Evolutionary conservation across 1,140 invertebrate genomes (phyloP), one percentile per base, ranked within the genome.

Genomic region (Megalonaias nervosa): DNA sequence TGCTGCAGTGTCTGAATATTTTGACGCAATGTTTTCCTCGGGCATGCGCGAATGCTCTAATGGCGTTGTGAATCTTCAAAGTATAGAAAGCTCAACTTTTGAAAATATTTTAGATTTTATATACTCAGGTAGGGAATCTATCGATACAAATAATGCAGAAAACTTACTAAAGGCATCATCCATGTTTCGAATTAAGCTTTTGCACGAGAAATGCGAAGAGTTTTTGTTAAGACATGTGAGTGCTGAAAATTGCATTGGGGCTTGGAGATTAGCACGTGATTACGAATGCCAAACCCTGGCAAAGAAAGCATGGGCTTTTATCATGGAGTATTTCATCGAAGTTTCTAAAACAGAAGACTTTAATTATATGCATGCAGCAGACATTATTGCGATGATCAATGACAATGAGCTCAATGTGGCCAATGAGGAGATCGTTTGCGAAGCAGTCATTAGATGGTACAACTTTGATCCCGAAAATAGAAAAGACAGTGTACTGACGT

Each of bases 361-460:
- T 62, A 75, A 77, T 56, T 81, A 67, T 64, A 26, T 86, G 26
- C 83, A 85, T 61, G 80, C 74, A 19, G 84, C 84, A 17, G 86
- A 87, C 60, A 75, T 87, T 59, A 77, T 80, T 21, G 69, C 79
- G 31, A 84, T 87, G 23, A 84, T 86, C 23, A 83, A 81, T 26
- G 82, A 86, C 59, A 82, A 87, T 65, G 82, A 86, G 38, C 69
- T 87, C 21, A 81, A 82, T 16, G 83, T 86, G 0, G 64, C 78
- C 57, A 87, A 84, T 64, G 86, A 87, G 67, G 86, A 87, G 64
- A 69, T 84, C 19, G 86, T 87, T 1, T 87, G 86, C 62, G 86
- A 87, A 21, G 79, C 84, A 16, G 86, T 87, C 0, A 86, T 87
- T 65, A 71, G 81, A 38, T 86, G 86, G 86, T 81, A 85, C 31